These are phyloP conservation scores for Azemiops feae DNA, from an alignment of 2,113 vertebrate genomes.

Conservation along the genomic window DNA sequence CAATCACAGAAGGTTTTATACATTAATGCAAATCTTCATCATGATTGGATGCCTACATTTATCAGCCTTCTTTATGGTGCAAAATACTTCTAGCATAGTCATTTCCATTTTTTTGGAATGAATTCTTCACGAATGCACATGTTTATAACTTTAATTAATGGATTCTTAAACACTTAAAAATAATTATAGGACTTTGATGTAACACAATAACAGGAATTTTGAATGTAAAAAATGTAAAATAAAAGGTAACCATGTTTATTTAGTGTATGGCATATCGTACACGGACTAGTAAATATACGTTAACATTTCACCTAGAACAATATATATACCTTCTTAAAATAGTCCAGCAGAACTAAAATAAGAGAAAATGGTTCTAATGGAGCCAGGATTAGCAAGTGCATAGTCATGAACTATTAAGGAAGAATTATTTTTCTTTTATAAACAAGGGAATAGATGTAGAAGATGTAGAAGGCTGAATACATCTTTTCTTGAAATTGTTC, in stretches of 20 bases:
- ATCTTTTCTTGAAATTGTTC: background rate
- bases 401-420: background rate
- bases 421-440: background rate
- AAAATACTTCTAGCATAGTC: constrained; percentile 13
- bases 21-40: constrained; percentile 32
- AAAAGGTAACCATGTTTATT: background rate
- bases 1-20: constrained; percentile 20
- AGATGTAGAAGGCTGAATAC: background rate
- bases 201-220: background rate
- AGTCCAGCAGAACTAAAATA: background rate
- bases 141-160: background rate
- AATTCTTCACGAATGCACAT: background rate
- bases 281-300: background rate
- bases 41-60: constrained; percentile 31
- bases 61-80: background rate
- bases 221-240: background rate
- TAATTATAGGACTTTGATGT: background rate
- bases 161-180: background rate
- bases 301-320: background rate
- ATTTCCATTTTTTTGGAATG: background rate
- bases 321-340: background rate
- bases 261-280: background rate
- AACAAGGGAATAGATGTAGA: background rate
- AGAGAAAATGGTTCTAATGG: background rate
- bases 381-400: background rate